Evolutionary conservation across 1,140 invertebrate species (phyloP).

Genomic region (Myzus persicae): DNA sequence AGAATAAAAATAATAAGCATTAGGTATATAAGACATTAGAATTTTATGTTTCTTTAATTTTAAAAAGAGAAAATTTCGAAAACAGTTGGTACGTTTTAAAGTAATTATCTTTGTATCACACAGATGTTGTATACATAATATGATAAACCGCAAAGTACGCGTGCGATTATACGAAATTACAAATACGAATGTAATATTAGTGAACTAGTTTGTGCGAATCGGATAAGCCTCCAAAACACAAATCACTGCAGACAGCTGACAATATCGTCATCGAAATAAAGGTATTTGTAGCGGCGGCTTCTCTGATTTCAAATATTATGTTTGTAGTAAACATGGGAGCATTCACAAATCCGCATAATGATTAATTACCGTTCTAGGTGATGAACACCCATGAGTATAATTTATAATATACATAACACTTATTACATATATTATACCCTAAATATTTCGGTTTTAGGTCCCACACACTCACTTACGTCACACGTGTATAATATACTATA

Average conservation of each 20-base stretch:
- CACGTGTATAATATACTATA: not conserved
- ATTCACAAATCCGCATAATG: slow-evolving; percentile 49
- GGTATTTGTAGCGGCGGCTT: slow-evolving; percentile 28
- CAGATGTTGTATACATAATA: no score
- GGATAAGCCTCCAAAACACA: not conserved
- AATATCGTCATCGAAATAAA: not conserved
- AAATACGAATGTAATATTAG: not conserved
- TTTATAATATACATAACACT: not conserved
- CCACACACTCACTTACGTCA: not conserved
- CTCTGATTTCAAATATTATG: slow-evolving; percentile 46
- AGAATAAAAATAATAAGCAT: not conserved
- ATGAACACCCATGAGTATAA: slow-evolving; percentile 1
- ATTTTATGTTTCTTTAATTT: not conserved
- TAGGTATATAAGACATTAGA: not conserved
- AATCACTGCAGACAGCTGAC: not conserved
- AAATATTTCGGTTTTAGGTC: slow-evolving; percentile 1
- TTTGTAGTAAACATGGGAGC: slow-evolving; percentile 55
- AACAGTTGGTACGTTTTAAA: not conserved
- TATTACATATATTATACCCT: slow-evolving; percentile 6
- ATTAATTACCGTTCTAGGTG: slow-evolving; percentile 37
- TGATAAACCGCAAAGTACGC: not conserved
- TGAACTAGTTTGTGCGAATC: not conserved
- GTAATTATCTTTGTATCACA: no score
- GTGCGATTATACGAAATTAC: no score
- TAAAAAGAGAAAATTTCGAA: not conserved